A percentile compares a stretch with the other conserved stretches of the same genome.
Conservation (phyloP, 2,113 vertebrate genomes). For the Anarhynchus alexandrinus region DNA sequence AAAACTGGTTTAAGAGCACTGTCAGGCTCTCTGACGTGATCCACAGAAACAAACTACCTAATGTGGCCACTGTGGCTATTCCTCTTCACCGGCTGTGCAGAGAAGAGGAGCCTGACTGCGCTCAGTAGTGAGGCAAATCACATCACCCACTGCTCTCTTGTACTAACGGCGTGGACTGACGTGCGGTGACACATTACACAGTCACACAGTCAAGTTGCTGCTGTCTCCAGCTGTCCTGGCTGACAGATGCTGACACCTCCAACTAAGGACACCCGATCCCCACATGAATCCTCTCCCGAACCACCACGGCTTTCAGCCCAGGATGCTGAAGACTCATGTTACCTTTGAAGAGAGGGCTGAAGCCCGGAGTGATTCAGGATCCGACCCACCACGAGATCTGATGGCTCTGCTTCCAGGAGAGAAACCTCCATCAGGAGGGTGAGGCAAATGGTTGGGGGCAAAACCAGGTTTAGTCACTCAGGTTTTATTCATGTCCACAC, state of each 20-base stretch:
- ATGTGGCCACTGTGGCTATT: background rate
- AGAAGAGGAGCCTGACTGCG: background rate
- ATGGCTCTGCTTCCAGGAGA: background rate
- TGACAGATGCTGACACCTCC: background rate
- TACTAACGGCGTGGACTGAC: background rate
- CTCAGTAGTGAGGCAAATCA: background rate
- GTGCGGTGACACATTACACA: background rate
- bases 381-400: fast-evolving
- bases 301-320: background rate
- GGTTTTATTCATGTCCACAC: background rate
- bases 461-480: background rate
- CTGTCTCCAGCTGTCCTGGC: background rate
- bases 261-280: background rate
- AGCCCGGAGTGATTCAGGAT: background rate
- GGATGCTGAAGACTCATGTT: background rate
- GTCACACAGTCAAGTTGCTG: background rate
- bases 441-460: background rate
- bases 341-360: background rate
- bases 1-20: background rate
- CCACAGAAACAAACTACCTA: background rate
- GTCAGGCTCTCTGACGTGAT: background rate
- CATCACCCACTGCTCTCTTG: background rate
- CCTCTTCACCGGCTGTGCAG: background rate
- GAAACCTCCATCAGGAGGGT: background rate
- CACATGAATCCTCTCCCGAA: background rate